phyloP scores from a whole-genome alignment of 2,797 vertebrate species.

The Echiichthys vipera region DNA sequence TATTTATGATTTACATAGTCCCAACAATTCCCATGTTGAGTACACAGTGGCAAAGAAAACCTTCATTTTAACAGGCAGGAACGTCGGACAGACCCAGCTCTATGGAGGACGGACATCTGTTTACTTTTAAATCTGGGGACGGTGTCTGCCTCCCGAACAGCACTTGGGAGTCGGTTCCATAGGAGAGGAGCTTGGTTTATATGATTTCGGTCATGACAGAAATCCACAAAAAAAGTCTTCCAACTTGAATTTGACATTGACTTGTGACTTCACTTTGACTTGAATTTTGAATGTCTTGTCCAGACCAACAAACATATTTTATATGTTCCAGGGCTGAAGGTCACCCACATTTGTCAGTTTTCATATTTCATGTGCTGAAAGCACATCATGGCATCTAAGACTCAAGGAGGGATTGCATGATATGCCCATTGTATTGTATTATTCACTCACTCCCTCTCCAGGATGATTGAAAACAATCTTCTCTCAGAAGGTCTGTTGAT shows the following conservation, averaged over 20 bases:
- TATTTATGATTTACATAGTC: background rate
- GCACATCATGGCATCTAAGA: background rate
- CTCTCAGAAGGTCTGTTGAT: background rate
- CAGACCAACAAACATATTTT: background rate
- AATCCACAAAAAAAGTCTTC: background rate
- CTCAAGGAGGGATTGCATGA: background rate
- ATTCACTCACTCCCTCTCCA: background rate
- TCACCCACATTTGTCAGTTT: background rate
- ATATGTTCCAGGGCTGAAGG: constrained; percentile 6
- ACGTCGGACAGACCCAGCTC: no score
- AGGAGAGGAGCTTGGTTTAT: no score
- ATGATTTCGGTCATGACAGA: background rate
- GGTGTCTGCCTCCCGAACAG: no score
- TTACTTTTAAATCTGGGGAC: no score
- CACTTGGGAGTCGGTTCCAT: no score
- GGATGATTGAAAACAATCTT: background rate
- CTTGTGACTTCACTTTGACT: background rate
- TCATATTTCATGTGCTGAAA: background rate
- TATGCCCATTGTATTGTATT: no score
- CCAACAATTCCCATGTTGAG: no score
- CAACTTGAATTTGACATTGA: background rate
- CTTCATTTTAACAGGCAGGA: no score
- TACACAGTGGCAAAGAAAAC: no score
- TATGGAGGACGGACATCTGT: no score
- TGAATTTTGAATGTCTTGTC: constrained; percentile 6